phyloP scores from a whole-genome alignment of 2,797 vertebrate species.

The Galaxias olidus region DNA sequence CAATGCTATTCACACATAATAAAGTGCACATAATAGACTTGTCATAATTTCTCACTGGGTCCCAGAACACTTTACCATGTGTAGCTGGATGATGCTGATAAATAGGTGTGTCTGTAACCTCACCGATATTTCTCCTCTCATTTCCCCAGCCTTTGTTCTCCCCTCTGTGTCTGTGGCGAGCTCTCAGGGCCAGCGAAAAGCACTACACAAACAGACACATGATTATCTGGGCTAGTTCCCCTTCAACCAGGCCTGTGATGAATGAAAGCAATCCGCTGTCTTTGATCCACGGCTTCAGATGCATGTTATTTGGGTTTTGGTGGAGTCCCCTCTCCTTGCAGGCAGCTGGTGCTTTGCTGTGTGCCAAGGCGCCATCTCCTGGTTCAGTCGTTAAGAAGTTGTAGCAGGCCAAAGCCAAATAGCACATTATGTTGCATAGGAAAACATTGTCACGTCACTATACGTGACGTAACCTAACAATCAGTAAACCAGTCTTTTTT shows the following conservation, averaged over 20 bases:
- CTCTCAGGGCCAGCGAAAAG: constrained; percentile 45
- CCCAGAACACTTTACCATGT: constrained; percentile 48
- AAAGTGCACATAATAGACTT: constrained; percentile 18
- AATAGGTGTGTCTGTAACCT: constrained; percentile 44
- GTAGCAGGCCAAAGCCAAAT: no score
- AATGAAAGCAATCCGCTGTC: constrained; percentile 52
- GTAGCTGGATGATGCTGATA: constrained; percentile 28
- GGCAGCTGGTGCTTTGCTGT: constrained; percentile 25
- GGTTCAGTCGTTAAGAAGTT: constrained; percentile 32
- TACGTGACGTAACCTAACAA: no score
- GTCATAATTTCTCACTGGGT: constrained; percentile 32
- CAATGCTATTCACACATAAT: constrained; percentile 40
- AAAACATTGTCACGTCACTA: no score
- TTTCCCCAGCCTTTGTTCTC: constrained; percentile 37
- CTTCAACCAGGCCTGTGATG: constrained; percentile 47
- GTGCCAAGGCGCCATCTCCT: constrained; percentile 58
- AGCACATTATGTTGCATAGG: no score
- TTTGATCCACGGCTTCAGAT: constrained; percentile 49
- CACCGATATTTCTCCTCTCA: constrained; percentile 41
- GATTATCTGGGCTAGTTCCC: constrained; percentile 54
- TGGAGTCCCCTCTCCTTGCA: constrained; percentile 25
- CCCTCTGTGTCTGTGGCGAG: constrained; percentile 37
- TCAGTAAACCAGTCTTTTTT: no score
- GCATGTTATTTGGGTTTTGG: constrained; percentile 53
- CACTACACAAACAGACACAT: constrained; percentile 41